Evolutionary conservation across 2,888 invertebrate species (phyloP).

Genomic region (Chrysotoxum bicinctum): DNA sequence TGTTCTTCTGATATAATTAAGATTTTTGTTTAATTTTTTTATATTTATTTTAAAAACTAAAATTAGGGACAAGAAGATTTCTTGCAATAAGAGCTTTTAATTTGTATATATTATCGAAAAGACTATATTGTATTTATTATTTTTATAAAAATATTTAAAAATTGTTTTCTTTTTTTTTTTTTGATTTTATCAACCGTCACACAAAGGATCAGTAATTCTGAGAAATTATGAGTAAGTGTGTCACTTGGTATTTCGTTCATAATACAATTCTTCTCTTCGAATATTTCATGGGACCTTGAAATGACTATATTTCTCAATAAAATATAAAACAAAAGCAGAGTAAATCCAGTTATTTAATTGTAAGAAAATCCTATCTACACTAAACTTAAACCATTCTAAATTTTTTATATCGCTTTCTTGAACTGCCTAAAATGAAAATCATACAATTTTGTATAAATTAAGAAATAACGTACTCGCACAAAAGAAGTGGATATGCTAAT

Average conservation of each 20-base stretch:
- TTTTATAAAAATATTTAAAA: constrained; percentile 19
- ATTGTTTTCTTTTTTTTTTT: neutral
- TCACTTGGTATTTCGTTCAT: too few species aligned
- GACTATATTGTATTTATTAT: constrained; percentile 56
- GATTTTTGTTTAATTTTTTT: neutral
- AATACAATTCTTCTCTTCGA: too few species aligned
- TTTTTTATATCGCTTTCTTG: neutral
- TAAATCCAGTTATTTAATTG: too few species aligned
- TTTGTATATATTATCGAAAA: constrained; percentile 54
- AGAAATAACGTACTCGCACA: neutral
- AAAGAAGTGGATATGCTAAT: constrained; percentile 30
- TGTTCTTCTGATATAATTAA: constrained; percentile 31
- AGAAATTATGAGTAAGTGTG: too few species aligned
- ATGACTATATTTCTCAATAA: too few species aligned
- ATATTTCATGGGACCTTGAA: too few species aligned
- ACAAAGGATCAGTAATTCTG: neutral
- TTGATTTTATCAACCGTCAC: neutral
- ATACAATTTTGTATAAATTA: neutral
- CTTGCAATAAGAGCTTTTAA: constrained; percentile 12
- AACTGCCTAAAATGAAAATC: too few species aligned
- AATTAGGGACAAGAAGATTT: neutral
- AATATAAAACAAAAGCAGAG: too few species aligned
- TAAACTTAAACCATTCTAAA: too few species aligned
- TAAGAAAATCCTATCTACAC: too few species aligned
- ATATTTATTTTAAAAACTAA: neutral